Base-by-base conservation (phyloP, 1,140 invertebrate species). In the Polypedilum vanderplanki region DNA sequence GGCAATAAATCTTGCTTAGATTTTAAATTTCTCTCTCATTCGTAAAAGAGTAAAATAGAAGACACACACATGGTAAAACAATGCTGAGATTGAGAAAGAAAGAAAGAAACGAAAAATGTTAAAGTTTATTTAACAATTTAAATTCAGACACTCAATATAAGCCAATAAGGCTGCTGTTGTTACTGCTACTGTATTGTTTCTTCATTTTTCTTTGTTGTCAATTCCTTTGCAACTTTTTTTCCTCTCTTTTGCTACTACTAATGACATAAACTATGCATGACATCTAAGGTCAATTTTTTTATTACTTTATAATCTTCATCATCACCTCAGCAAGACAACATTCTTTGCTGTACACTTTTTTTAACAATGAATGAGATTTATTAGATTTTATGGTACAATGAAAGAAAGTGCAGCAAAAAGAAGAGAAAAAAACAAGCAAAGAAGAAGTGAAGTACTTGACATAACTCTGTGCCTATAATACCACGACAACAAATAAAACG, bases 51-150 rank as follows among this genome's bases (percentile, higher is more conserved):
- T 10, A 46, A 46, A 46, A 46, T 46, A 57, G 10, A 12, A 12
- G n/a, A 57, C 12, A 57, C 24, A 57, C 12, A 57, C 46, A 57
- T 57, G 12, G 46, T 57, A 57, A 57, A 33, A 33, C 5, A 33
- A 57, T 57, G 15, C 12, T 12, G 46, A 57, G 46, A 57, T 12
- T 3, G 12, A 57, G 46, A 12, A 57, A 57, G 46, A n/a, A 57
- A 57, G 46, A 57, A 57, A 57, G 4, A 15, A 57, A n/a, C 46
- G 5, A 33, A 33, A 33, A 33, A 33, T 33, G 46, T 57, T 57
- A n/a, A 57, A n/a, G n/a, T 57, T 57, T 57, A 57, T 57, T 57
- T 57, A 57, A n/a, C 46, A 57, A 57, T 57, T 57, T 57, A 57
- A 57, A 57, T 57, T 12, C 46, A 57, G 46, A 57, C 46, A 33